Conservation (phyloP, 2,113 vertebrate species). For the Desmodus rotundus region DNA sequence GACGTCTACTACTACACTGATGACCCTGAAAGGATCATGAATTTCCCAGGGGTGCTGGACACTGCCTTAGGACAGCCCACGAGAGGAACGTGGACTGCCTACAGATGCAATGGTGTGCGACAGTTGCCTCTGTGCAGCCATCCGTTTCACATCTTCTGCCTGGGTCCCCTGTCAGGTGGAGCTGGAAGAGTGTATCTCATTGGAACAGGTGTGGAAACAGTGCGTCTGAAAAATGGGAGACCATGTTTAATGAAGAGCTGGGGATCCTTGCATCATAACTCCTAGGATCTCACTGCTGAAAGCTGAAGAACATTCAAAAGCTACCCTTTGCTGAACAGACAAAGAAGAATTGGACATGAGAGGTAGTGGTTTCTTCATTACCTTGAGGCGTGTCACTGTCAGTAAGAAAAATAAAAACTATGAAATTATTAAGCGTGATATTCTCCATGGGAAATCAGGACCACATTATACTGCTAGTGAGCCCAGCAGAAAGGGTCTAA, state of each 20-base stretch:
- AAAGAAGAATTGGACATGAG: slow-evolving; percentile 86
- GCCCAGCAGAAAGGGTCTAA: background rate
- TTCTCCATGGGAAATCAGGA: background rate
- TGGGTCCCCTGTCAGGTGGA: background rate
- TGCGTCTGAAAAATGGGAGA: slow-evolving; percentile 72
- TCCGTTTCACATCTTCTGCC: background rate
- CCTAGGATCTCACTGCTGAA: slow-evolving; percentile 89
- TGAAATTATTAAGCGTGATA: background rate
- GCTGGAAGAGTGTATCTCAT: background rate
- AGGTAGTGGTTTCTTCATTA: slow-evolving; percentile 91
- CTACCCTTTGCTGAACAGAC: slow-evolving; percentile 89
- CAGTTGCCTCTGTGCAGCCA: background rate
- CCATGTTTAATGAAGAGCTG: slow-evolving; percentile 88
- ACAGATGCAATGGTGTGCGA: too few relatives aligned
- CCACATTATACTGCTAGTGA: background rate
- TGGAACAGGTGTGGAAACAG: background rate
- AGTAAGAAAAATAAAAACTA: slow-evolving; percentile 60
- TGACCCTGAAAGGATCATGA: background rate
- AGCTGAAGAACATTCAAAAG: slow-evolving; percentile 80
- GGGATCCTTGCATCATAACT: slow-evolving; percentile 89
- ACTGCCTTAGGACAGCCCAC: background rate
- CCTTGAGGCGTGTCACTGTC: slow-evolving; percentile 92
- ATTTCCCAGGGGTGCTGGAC: background rate
- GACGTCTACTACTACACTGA: background rate
- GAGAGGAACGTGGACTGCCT: background rate